Evolutionary conservation across 2,888 invertebrate species (phyloP).

Genomic region (Nomada ruficornis): DNA sequence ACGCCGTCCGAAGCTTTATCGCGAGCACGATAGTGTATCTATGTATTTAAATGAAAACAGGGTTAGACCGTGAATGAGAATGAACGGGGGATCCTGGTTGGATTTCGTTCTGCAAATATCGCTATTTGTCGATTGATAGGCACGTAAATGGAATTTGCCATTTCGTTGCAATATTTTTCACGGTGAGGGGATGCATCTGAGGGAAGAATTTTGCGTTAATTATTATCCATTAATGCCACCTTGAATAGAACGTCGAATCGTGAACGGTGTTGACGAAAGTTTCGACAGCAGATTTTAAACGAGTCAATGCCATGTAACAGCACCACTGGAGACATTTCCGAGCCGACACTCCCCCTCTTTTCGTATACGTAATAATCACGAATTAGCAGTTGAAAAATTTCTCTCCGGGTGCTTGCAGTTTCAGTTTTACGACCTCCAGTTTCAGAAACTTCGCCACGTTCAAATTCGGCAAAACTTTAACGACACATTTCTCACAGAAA

Average conservation of each 20-base stretch:
- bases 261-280: conserved; percentile 15
- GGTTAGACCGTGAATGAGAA: conserved; percentile 13
- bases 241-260: conserved; percentile 19
- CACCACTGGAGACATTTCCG: background rate
- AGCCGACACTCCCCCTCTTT: background rate
- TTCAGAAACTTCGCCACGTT: background rate
- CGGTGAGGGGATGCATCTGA: conserved; percentile 3
- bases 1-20: conserved; percentile 27
- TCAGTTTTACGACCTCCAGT: background rate
- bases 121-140: background rate
- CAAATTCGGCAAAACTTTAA: background rate
- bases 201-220: conserved; percentile 38
- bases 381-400: conserved; percentile 16
- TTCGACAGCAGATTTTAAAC: conserved; percentile 24
- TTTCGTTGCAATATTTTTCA: too few species aligned
- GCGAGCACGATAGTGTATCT: conserved; percentile 1
- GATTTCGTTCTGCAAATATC: background rate
- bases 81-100: background rate
- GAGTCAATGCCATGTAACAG: conserved; percentile 13
- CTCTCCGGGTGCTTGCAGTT: background rate
- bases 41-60: conserved; percentile 24
- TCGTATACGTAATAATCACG: conserved; percentile 3
- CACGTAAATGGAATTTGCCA: background rate
- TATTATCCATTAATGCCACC: conserved; percentile 47
- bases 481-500: background rate